A percentile compares a stretch with the other conserved stretches of the same genome.
These are phyloP conservation scores for Xiphophorus maculatus DNA, from an alignment of 2,113 vertebrate species.

Conservation along the genomic window DNA sequence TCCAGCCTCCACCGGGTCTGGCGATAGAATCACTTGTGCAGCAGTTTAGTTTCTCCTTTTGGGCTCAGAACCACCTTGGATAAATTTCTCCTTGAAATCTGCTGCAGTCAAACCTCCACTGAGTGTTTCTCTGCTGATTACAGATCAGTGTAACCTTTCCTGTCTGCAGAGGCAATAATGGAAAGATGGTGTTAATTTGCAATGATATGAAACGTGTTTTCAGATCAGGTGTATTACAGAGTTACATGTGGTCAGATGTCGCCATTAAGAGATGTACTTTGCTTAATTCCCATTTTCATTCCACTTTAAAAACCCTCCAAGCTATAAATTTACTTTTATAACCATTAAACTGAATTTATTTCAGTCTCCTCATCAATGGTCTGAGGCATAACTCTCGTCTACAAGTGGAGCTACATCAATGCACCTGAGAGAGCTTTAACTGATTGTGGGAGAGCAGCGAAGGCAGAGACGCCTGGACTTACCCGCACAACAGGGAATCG, in stretches of 20 bases:
- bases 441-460: constrained; percentile 12
- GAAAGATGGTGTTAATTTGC: not conserved
- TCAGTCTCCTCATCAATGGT: constrained; percentile 34
- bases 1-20: too few relatives aligned
- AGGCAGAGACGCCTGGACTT: constrained; percentile 1
- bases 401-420: constrained; percentile 5
- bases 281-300: constrained; percentile 20
- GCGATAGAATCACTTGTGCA: too few relatives aligned
- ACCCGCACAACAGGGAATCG: not conserved
- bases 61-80: not conserved
- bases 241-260: not conserved
- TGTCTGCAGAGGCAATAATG: not conserved
- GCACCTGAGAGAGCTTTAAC: constrained; percentile 9
- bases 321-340: constrained; percentile 16
- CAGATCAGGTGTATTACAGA: not conserved
- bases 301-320: not conserved
- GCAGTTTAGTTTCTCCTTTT: not conserved
- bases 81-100: not conserved
- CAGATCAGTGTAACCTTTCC: not conserved
- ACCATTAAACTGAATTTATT: constrained; percentile 21
- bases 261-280: constrained; percentile 10
- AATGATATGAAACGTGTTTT: not conserved
- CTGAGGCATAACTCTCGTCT: constrained; percentile 3
- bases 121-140: not conserved
- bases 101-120: not conserved